Conservation (phyloP, 2,888 invertebrate genomes). For the Caenorhabditis macrosperma region DNA sequence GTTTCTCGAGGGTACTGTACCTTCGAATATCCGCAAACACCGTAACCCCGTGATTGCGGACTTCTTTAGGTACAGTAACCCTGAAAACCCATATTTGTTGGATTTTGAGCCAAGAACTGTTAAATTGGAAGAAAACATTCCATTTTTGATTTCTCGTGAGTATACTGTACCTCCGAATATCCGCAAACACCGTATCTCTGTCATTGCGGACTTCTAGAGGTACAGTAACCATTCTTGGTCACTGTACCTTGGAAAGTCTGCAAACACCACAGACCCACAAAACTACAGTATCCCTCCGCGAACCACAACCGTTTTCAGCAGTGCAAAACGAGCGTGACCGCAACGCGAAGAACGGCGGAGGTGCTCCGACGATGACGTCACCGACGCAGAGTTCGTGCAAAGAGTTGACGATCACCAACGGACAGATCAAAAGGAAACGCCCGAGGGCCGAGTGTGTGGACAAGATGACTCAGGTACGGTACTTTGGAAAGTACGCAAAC, state of each 20-base stretch:
- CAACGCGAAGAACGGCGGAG: slow-evolving; percentile 59
- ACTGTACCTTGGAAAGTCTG: no score
- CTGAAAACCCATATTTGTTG: not conserved
- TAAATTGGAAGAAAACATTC: no score
- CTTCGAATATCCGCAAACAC: not conserved
- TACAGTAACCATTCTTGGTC: not conserved
- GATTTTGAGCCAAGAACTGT: not conserved
- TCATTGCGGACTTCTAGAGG: not conserved
- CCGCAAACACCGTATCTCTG: no score
- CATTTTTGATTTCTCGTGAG: no score
- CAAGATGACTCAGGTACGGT: slow-evolving; percentile 49
- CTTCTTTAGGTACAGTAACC: no score
- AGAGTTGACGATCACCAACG: slow-evolving; percentile 56
- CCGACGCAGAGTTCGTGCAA: slow-evolving; percentile 21
- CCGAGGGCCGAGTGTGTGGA: slow-evolving; percentile 39
- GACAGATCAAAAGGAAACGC: slow-evolving; percentile 51
- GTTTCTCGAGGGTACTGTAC: not conserved
- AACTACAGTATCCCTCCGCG: no score
- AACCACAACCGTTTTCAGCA: no score
- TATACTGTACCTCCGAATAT: no score
- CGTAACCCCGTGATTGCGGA: no score
- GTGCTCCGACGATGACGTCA: slow-evolving; percentile 14
- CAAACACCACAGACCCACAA: no score
- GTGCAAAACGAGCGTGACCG: slow-evolving; percentile 74
- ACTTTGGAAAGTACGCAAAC: no score